phyloP scores from a whole-genome alignment of 2,888 invertebrate genomes.

The Melanargia galathea region DNA sequence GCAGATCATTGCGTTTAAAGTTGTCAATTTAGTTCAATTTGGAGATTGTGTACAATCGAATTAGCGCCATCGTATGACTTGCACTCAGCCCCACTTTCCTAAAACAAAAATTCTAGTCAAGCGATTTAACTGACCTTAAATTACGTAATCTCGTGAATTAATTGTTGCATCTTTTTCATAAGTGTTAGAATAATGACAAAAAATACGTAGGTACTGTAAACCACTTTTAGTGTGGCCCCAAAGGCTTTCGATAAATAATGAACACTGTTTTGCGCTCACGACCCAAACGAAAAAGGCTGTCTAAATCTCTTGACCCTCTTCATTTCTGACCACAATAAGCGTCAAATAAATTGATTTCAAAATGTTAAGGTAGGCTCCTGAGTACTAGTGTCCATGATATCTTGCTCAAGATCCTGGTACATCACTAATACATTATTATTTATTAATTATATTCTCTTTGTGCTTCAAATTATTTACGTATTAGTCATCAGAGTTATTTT shows the following conservation, averaged over 20 bases:
- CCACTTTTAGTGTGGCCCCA: not conserved
- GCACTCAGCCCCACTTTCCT: too few species aligned
- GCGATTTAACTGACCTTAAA: too few species aligned
- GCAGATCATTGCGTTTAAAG: too few species aligned
- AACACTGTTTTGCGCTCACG: not conserved
- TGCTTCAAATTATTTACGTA: constrained; percentile 7
- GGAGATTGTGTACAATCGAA: too few species aligned
- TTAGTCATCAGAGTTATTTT: constrained; percentile 30
- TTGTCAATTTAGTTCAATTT: too few species aligned
- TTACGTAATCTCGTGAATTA: too few species aligned
- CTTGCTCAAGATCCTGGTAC: constrained; percentile 13
- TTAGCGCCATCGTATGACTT: too few species aligned
- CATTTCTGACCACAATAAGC: constrained; percentile 12
- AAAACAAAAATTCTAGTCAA: too few species aligned
- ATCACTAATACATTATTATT: constrained; percentile 12
- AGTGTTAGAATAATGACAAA: not conserved
- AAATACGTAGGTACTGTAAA: not conserved
- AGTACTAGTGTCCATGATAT: constrained; percentile 5
- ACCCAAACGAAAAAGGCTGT: constrained; percentile 13
- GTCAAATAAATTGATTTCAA: constrained; percentile 17
- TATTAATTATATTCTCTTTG: not conserved
- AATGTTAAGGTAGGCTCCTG: not conserved
- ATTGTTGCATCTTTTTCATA: too few species aligned
- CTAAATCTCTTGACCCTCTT: constrained; percentile 17
- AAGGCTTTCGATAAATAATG: constrained; percentile 4